Base-by-base conservation (phyloP, 2,888 invertebrate genomes). In the Drosophila siamana region DNA sequence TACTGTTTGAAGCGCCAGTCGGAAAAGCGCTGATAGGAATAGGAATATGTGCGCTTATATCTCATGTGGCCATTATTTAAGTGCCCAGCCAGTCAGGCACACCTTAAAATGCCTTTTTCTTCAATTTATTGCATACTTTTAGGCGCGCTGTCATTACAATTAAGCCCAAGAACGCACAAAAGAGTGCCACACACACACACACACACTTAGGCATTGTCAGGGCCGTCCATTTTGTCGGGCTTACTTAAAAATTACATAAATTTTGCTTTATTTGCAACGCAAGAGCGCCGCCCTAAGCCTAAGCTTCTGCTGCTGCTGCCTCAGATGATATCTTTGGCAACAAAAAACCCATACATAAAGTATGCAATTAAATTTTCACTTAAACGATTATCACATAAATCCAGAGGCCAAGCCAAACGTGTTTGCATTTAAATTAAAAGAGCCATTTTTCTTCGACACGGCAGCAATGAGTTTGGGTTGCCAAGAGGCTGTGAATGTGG, bases 281-380 rank as follows among this genome's bases (percentile, higher is more conserved):
- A n/a, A 47, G 50, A 47, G 28, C 48, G 52, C 30, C 13, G 44
- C 56, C 51, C 47, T 36, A 51, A 69, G 54, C 62, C 62, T 50
- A 63, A 63, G 61, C 76, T 46, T 67, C 40, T 28, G 41, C 71
- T n/a, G n/a, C 75, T 64, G n/a, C 61, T 46, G 61, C 55, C 61
- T 69, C 55, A 67, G 68, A 69, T 71, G 70, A 66, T 59, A 74
- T 74, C 71, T 76, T 62, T 55, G 64, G 70, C 87, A 56, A 80
- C 87, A 60, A 79, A 83, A 83, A 87, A 69, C 82, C 80, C 90
- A 90, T 89, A 85, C 91, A 88, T 90, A 91, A 91, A 91, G 89
- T 88, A 89, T 86, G 90, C 91, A 90, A 90, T 91, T 90, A 91
- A 91, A 91, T 90, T 91, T 90, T 91, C 91, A 90, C 90, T 90